Percentiles rank a stretch among this genome's conserved stretches.
Conservation (phyloP, 2,888 invertebrate genomes). For the Lycocerus yunnanus region DNA sequence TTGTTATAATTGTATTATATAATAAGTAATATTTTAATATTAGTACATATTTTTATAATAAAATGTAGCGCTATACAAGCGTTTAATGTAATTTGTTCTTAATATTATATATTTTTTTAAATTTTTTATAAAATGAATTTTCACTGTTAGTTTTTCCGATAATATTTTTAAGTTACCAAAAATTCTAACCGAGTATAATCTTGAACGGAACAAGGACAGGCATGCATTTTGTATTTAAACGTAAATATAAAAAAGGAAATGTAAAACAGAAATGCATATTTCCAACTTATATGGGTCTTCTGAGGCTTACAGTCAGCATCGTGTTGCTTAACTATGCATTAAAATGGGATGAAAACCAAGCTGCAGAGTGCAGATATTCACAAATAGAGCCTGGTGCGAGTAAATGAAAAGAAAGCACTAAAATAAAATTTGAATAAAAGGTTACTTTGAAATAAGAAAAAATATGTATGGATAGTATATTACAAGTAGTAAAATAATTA, state of each 20-base stretch:
- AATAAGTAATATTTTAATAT: too few species aligned
- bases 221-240: conserved; percentile 2
- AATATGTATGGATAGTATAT: neutral
- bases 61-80: neutral
- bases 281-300: conserved; percentile 34
- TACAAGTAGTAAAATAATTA: neutral
- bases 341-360: conserved; percentile 32
- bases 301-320: conserved; percentile 34
- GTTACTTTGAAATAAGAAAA: neutral
- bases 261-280: conserved; percentile 29
- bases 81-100: neutral
- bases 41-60: too few species aligned
- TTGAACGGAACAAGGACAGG: conserved; percentile 2
- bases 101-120: neutral
- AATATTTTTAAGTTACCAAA: neutral
- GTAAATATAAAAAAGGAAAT: conserved; percentile 12
- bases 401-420: conserved; percentile 21
- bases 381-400: conserved; percentile 13
- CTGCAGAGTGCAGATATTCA: conserved; percentile 24
- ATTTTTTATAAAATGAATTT: conserved; percentile 1
- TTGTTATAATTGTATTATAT: too few species aligned
- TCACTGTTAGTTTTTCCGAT: neutral
- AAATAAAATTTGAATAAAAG: neutral
- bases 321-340: conserved; percentile 38
- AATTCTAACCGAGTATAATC: neutral